These are phyloP conservation scores for Spermophilus dauricus DNA, from an alignment of 2,113 vertebrate species.

Conservation along the genomic window DNA sequence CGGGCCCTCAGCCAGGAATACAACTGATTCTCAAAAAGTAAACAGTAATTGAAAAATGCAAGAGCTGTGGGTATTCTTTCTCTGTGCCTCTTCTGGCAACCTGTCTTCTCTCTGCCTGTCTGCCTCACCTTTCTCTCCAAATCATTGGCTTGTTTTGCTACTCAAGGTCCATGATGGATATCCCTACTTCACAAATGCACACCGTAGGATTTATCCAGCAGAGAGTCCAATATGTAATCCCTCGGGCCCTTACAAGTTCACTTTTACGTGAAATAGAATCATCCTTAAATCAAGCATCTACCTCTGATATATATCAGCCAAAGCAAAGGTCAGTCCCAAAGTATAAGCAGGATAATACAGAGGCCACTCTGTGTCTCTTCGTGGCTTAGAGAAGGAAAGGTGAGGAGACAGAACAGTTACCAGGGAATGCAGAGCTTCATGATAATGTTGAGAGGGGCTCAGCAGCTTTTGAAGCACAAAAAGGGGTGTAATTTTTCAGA, in stretches of 20 bases:
- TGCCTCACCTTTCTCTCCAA: background rate
- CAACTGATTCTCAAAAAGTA: background rate
- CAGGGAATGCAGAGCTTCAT: background rate
- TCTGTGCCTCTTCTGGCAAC: background rate
- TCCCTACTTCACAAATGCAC: background rate
- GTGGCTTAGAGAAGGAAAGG: background rate
- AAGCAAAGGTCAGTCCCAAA: background rate
- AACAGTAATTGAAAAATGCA: background rate
- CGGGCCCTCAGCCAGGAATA: background rate
- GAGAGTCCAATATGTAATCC: background rate
- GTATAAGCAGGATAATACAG: background rate
- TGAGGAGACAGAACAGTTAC: background rate
- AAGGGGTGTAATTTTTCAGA: background rate
- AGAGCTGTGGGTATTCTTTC: background rate
- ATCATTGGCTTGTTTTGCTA: background rate
- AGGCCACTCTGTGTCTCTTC: background rate
- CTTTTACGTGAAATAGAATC: background rate
- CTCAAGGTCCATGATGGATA: background rate
- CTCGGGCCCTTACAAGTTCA: background rate
- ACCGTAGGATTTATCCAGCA: background rate
- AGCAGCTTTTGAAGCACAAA: slow-evolving; percentile 4
- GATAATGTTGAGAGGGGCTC: background rate
- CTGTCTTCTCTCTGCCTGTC: background rate
- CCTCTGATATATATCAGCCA: background rate
- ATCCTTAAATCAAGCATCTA: background rate